Conservation (phyloP, 2,888 invertebrate species). For the Meliscaeva auricollis region DNA sequence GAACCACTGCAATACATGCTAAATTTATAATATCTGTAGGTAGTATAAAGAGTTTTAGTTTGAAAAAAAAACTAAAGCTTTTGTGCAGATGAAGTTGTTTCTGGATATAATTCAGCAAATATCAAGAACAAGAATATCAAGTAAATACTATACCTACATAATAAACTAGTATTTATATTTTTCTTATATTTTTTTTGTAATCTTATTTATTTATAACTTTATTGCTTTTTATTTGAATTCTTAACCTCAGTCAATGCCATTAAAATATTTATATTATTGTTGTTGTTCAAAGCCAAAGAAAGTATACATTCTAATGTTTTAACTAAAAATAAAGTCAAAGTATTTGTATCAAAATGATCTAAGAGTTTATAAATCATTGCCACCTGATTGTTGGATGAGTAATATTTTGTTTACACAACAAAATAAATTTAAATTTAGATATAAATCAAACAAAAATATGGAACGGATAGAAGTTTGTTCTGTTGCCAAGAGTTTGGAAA, state of each 20-base stretch:
- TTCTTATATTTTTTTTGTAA: neutral
- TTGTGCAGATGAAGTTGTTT: too few species aligned
- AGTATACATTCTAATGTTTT: neutral
- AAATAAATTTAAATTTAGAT: constrained; percentile 2
- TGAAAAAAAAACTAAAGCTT: too few species aligned
- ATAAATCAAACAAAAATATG: neutral
- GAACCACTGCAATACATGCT: neutral
- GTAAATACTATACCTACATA: too few species aligned
- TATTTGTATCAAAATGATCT: neutral
- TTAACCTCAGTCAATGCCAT: neutral
- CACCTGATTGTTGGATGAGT: neutral
- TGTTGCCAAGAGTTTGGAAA: neutral
- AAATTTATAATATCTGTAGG: too few species aligned
- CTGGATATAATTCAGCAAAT: too few species aligned
- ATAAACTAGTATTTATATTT: too few species aligned
- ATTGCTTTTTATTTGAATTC: neutral
- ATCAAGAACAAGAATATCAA: too few species aligned
- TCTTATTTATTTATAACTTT: neutral
- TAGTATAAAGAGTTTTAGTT: too few species aligned
- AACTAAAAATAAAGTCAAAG: constrained; percentile 18
- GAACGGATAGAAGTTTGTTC: neutral
- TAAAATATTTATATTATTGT: neutral
- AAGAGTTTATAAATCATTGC: neutral
- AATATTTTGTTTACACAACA: constrained; percentile 8
- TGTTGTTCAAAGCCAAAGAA: neutral